phyloP scores from a whole-genome alignment of 1,140 invertebrate genomes.

The Aleiodes sp. region DNA sequence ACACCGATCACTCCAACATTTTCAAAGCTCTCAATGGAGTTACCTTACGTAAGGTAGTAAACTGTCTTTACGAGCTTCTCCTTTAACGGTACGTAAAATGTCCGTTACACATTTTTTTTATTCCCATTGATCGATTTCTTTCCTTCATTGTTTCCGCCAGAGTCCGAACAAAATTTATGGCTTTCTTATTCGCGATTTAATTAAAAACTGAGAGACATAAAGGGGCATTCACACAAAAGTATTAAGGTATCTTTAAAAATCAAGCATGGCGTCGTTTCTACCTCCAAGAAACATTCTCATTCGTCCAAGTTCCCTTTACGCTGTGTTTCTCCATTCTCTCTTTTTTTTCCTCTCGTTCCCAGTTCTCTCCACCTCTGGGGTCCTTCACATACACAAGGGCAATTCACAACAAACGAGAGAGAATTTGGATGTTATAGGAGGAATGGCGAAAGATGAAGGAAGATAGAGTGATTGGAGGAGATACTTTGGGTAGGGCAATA shows the following conservation, averaged over 20 bases:
- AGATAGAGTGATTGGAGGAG: conserved; percentile 46
- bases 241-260: background rate
- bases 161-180: conserved; percentile 24
- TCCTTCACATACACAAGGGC: conserved; percentile 11
- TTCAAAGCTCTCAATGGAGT: conserved; percentile 22
- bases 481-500: conserved; percentile 60
- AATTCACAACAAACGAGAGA: conserved; percentile 30
- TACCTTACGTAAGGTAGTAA: conserved; percentile 45
- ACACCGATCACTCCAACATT: conserved; percentile 34
- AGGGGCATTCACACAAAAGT: background rate
- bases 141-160: conserved; percentile 36
- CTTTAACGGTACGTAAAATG: conserved; percentile 44
- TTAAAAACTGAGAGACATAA: background rate
- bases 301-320: conserved; percentile 57
- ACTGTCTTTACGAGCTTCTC: conserved; percentile 60
- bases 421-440: conserved; percentile 26
- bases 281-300: conserved; percentile 47
- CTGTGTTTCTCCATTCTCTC: conserved; percentile 13
- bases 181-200: too few species aligned
- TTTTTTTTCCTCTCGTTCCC: conserved; percentile 16
- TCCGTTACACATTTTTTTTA: conserved; percentile 28
- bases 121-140: conserved; percentile 24
- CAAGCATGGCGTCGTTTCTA: conserved; percentile 49
- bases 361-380: conserved; percentile 30
- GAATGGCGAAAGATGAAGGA: conserved; percentile 45